Conservation (phyloP, 2,797 vertebrate species). For the Acanthurus leucopareius region DNA sequence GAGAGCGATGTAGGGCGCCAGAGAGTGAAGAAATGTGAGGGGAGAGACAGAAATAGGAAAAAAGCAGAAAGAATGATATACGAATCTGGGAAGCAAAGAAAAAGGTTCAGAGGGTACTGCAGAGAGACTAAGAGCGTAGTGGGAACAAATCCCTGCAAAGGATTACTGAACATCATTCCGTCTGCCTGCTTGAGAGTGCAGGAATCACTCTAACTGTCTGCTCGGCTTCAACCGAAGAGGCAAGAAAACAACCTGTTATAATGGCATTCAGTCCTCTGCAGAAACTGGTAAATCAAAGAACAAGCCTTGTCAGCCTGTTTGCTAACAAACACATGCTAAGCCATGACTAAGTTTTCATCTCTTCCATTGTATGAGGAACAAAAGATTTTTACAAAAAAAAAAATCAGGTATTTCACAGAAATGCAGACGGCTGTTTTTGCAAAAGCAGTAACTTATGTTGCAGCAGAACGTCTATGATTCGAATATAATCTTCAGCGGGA, state of each 20-base stretch:
- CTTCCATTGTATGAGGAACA: constrained; percentile 32
- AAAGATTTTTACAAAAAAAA: constrained; percentile 20
- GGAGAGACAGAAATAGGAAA: constrained; percentile 54
- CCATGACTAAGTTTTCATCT: constrained; percentile 22
- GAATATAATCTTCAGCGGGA: constrained; percentile 34
- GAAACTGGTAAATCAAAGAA: constrained; percentile 37
- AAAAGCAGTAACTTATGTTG: constrained; percentile 4
- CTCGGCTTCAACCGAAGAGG: constrained; percentile 42
- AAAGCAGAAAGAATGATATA: constrained; percentile 34
- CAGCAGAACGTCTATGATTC: constrained; percentile 25
- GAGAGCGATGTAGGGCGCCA: constrained; percentile 42
- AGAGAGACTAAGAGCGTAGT: constrained; percentile 50
- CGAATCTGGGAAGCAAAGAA: constrained; percentile 51
- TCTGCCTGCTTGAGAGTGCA: constrained; percentile 49
- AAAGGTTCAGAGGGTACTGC: constrained; percentile 52
- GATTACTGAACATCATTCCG: constrained; percentile 73
- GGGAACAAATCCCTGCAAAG: constrained; percentile 71
- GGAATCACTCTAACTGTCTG: constrained; percentile 53
- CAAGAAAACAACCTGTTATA: constrained; percentile 48
- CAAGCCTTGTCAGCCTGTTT: constrained; percentile 7
- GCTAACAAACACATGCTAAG: constrained; percentile 37
- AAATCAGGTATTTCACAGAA: constrained; percentile 5
- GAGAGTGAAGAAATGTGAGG: constrained; percentile 36
- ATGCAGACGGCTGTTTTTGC: constrained; percentile 24
- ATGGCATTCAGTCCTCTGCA: constrained; percentile 17